Conservation (phyloP, 2,888 invertebrate species). For the Callimorpha dominula region DNA sequence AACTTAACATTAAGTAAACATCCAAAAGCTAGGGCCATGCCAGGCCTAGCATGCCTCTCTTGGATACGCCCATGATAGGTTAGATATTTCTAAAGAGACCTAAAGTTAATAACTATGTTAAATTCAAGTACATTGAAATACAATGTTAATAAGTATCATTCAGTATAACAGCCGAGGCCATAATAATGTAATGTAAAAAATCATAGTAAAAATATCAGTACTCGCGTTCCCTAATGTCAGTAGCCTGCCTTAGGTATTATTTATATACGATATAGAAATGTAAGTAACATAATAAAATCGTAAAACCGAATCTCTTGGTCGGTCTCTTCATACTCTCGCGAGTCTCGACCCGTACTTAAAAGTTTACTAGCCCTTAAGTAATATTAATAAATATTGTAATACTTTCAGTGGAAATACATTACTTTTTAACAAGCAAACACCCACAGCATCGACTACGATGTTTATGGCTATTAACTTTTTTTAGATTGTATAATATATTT, state of each 20-base stretch:
- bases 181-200: too few species aligned
- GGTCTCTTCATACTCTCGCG: background rate
- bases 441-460: background rate
- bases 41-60: too few species aligned
- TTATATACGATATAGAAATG: background rate
- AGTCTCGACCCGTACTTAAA: slow-evolving; percentile 4
- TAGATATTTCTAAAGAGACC: too few species aligned
- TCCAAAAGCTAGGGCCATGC: too few species aligned
- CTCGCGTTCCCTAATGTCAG: background rate
- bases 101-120: too few species aligned
- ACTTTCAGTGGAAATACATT: slow-evolving; percentile 6
- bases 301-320: background rate
- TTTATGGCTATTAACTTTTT: background rate
- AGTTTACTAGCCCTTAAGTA: slow-evolving; percentile 9
- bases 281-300: slow-evolving; percentile 5
- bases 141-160: too few species aligned
- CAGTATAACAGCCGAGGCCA: too few species aligned
- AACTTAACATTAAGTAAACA: too few species aligned
- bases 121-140: too few species aligned
- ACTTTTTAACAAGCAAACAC: background rate
- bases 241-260: background rate
- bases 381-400: slow-evolving; percentile 12
- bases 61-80: too few species aligned
- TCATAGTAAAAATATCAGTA: too few species aligned
- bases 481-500: too few species aligned